These are phyloP conservation scores for Eurypyga helias DNA, from an alignment of 2,113 vertebrate species.

Conservation along the genomic window DNA sequence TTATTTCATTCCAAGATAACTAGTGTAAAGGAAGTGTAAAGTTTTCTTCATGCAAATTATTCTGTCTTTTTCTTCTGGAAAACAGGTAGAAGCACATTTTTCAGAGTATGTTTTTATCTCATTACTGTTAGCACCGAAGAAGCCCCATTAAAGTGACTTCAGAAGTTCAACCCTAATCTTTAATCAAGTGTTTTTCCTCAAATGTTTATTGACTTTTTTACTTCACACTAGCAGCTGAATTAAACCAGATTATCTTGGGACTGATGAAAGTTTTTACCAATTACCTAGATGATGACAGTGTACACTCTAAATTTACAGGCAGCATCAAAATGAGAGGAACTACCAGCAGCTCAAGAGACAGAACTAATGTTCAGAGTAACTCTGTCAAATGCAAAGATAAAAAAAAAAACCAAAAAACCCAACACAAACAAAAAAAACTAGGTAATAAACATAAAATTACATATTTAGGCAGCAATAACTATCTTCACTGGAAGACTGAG, in stretches of 20 bases:
- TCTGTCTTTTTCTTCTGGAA: neutral
- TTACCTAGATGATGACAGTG: neutral
- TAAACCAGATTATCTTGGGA: neutral
- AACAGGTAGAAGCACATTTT: neutral
- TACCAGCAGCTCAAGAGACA: neutral
- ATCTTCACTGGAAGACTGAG: neutral
- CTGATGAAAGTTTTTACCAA: neutral
- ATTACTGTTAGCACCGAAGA: neutral
- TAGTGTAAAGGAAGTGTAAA: neutral
- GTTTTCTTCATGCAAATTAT: neutral
- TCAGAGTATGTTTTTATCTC: neutral
- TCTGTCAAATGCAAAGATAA: neutral
- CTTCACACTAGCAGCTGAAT: neutral
- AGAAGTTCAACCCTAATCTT: neutral
- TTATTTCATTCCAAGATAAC: neutral
- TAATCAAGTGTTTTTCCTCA: neutral
- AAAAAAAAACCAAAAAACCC: too few relatives aligned
- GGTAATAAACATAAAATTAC: neutral
- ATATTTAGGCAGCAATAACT: neutral
- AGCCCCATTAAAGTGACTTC: neutral
- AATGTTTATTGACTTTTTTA: neutral
- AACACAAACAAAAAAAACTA: too few relatives aligned
- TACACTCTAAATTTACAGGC: neutral
- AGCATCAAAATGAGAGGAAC: neutral
- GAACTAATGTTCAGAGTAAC: neutral